Base-by-base conservation (phyloP, 2,888 invertebrate genomes). In the Agrilus cyanescens region DNA sequence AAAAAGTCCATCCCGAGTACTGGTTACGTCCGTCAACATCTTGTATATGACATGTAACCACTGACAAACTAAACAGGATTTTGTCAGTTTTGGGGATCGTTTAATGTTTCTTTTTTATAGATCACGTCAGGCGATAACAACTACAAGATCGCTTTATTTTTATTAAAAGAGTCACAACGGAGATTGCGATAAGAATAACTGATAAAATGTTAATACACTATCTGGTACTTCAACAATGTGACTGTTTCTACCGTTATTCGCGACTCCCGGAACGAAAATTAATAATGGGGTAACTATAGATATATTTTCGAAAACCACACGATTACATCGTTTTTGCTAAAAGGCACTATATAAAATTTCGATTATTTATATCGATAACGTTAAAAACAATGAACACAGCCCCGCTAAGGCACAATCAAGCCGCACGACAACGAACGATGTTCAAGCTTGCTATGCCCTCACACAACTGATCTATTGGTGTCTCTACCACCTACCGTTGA, bases 1-100 rank as follows among this genome's bases (percentile, higher is more conserved):
- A 66, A 85, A 69, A 57, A 85, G 76, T 54, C 85, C 85, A 68
- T 82, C 80, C 60, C 78, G 76, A 49, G 72, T 74, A 57, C 73
- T 74, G 57, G 69, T 72, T 62, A 72, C 68, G 63, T 74, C 75
- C 61, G 68, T 67, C 62, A 72, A 69, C 65, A 68, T 73, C 61
- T 8, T 34, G 34, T 34, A n/a, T 10, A 34, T 38, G 20, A 36
- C 16, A 14, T 36, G n/a, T 15, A 16, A 15, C 34, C 10, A 12
- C 16, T 14, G 12, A 12, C 32, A 32, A 32, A 32, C 6, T 32
- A 34, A 15, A 34, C 16, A 34, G 16, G 16, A 10, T 16, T 34
- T 15, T 14, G n/a, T 34, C 34, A 34, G n/a, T 34, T 12, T 34
- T 14, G 14, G 16, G 14, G 34, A n/a, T 12, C 14, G 7, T 20